Evolutionary conservation across 1,140 invertebrate species (phyloP).

Genomic region (Drosophila albomicans): DNA sequence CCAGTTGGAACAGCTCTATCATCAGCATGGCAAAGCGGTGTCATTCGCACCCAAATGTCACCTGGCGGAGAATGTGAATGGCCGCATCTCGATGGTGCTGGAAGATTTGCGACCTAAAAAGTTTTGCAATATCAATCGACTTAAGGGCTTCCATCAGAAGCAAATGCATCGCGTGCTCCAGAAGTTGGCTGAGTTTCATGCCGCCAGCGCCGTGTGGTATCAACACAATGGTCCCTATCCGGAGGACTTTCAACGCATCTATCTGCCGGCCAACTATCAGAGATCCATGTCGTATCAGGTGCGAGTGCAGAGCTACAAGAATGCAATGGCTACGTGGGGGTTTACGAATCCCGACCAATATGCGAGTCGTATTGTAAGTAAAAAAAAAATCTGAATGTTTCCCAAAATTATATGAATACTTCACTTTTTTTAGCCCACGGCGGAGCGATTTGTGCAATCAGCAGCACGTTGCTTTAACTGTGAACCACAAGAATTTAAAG

Average conservation of each 20-base stretch:
- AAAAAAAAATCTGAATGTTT: background rate
- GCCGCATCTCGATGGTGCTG: conserved; percentile 84
- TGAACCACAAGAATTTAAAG: conserved; percentile 86
- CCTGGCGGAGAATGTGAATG: conserved; percentile 68
- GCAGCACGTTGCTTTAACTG: conserved; percentile 65
- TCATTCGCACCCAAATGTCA: conserved; percentile 75
- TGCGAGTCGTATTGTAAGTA: conserved; percentile 64
- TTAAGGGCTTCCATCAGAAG: conserved; percentile 86
- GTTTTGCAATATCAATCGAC: conserved; percentile 86
- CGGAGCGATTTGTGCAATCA: conserved; percentile 72
- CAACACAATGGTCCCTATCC: conserved; percentile 68
- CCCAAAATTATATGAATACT: background rate
- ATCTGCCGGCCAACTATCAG: conserved; percentile 77
- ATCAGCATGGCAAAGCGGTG: conserved; percentile 57
- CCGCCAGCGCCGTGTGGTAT: conserved; percentile 84
- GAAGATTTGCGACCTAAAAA: conserved; percentile 87
- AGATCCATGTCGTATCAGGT: conserved; percentile 74
- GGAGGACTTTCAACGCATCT: conserved; percentile 74
- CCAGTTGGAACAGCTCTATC: conserved; percentile 76
- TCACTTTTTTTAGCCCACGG: conserved; percentile 53
- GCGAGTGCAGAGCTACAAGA: conserved; percentile 71
- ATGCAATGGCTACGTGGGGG: conserved; percentile 74
- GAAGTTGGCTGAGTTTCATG: conserved; percentile 87
- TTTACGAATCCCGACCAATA: conserved; percentile 68
- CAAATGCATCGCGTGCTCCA: conserved; percentile 86